phyloP scores from a whole-genome alignment of 1,140 invertebrate genomes.

The Lanistes nyassanus region DNA sequence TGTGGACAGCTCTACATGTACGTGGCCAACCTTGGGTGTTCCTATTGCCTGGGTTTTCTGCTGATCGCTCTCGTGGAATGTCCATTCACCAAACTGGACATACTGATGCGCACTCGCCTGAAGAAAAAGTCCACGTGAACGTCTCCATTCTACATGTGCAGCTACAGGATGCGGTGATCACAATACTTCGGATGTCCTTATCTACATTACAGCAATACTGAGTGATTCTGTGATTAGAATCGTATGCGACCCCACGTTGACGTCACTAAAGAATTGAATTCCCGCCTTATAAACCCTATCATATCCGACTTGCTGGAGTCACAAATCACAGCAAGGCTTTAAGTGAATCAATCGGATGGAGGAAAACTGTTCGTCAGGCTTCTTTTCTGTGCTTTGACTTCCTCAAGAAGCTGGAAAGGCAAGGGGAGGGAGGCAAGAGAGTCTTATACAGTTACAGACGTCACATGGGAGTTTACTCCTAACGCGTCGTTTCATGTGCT shows the following conservation, averaged over 20 bases:
- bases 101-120: slow-evolving; percentile 10
- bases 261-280: neutral
- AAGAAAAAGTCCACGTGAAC: slow-evolving; percentile 2
- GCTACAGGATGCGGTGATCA: neutral
- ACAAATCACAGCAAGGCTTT: no score
- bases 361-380: no score
- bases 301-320: no score
- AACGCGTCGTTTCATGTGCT: no score
- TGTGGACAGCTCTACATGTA: slow-evolving; percentile 24
- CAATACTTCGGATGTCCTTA: no score
- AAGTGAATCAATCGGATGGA: no score
- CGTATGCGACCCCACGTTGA: neutral
- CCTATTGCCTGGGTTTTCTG: slow-evolving; percentile 26
- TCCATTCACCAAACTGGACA: slow-evolving; percentile 34
- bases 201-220: no score
- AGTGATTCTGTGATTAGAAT: no score
- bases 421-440: neutral
- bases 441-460: neutral
- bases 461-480: no score
- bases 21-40: slow-evolving; percentile 21
- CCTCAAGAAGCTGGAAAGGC: neutral
- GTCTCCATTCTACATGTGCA: no score
- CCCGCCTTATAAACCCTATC: no score
- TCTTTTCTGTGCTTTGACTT: no score
- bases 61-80: slow-evolving; percentile 33